phyloP scores from a whole-genome alignment of 1,140 invertebrate genomes.

The Euglossa dilemma region DNA sequence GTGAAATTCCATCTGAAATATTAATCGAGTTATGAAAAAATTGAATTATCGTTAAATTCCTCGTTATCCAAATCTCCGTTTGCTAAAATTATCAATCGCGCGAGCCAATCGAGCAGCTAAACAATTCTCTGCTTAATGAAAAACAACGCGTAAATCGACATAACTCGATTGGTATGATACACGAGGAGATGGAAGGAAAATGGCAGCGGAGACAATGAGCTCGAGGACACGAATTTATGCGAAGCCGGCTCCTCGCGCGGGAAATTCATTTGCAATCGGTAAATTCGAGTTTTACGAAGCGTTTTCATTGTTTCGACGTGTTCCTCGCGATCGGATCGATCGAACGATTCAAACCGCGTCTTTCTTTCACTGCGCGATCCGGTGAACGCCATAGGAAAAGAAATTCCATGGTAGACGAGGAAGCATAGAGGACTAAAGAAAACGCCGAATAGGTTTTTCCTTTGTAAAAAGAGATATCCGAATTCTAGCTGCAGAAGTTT shows the following conservation, averaged over 20 bases:
- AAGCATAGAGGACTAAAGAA: background rate
- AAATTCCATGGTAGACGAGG: background rate
- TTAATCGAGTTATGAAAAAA: too few relatives aligned
- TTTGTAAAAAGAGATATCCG: background rate
- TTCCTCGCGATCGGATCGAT: background rate
- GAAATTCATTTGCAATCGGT: background rate
- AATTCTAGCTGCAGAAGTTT: background rate
- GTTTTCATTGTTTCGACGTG: background rate
- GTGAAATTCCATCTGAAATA: too few relatives aligned
- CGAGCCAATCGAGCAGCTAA: background rate
- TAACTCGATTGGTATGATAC: background rate
- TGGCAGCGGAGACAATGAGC: too few relatives aligned
- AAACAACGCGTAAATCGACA: background rate
- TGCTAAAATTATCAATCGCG: too few relatives aligned
- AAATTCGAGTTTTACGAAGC: conserved; percentile 4
- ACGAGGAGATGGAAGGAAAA: background rate
- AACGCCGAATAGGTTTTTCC: conserved; percentile 4
- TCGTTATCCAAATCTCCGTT: too few relatives aligned
- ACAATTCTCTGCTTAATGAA: background rate
- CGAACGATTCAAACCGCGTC: background rate
- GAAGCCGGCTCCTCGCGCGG: too few relatives aligned
- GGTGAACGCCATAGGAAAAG: background rate
- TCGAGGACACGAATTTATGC: background rate
- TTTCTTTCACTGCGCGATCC: background rate
- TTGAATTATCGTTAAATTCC: too few relatives aligned